These are phyloP conservation scores for Ganaspis sp. DNA, from an alignment of 1,140 invertebrate genomes.

Conservation along the genomic window DNA sequence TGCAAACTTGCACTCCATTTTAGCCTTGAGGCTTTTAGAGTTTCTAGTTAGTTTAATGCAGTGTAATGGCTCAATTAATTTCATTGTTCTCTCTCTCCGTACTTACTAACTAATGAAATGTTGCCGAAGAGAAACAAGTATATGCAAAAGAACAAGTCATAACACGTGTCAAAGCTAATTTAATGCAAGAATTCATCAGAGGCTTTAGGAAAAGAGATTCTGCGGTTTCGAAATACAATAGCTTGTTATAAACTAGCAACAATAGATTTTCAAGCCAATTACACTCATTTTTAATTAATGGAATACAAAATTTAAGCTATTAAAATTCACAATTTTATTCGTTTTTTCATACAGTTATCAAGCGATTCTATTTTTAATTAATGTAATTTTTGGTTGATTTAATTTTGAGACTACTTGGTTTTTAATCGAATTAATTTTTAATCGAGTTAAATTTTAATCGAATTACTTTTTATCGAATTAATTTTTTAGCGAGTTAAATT, in stretches of 20 bases:
- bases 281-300: background rate
- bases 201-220: background rate
- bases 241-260: too few relatives aligned
- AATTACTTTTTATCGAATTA: too few relatives aligned
- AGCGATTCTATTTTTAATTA: too few relatives aligned
- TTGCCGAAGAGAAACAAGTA: background rate
- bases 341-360: too few relatives aligned
- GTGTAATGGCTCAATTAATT: slow-evolving; percentile 29
- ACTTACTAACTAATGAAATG: background rate
- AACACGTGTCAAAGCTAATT: background rate
- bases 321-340: too few relatives aligned
- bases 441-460: too few relatives aligned
- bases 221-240: too few relatives aligned
- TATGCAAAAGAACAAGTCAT: background rate
- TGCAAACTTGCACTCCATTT: slow-evolving; percentile 20
- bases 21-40: slow-evolving; percentile 24
- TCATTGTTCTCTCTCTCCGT: slow-evolving; percentile 8
- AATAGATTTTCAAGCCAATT: too few relatives aligned
- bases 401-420: too few relatives aligned
- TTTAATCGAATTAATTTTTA: too few relatives aligned
- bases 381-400: too few relatives aligned
- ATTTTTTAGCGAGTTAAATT: too few relatives aligned
- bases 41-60: slow-evolving; percentile 18
- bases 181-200: background rate
- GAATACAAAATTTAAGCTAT: background rate